Conservation (phyloP, 1,140 invertebrate genomes). For the Neomicropteryx cornuta region DNA sequence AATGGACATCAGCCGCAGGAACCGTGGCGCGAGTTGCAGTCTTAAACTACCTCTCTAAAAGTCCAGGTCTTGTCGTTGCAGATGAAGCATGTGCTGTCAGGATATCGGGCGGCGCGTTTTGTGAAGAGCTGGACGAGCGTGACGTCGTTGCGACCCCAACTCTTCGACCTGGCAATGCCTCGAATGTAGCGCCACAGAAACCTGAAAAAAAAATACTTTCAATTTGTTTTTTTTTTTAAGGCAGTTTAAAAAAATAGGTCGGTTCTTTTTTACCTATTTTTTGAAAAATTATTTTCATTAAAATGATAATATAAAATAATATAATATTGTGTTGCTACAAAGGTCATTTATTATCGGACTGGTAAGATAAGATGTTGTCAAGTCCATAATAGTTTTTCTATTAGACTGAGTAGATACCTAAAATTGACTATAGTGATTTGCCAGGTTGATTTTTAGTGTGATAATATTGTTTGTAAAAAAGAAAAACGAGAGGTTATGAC, state of each 20-base stretch:
- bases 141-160: conserved; percentile 40
- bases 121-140: conserved; percentile 50
- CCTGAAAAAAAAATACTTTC: conserved; percentile 25
- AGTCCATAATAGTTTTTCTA: not conserved
- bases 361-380: not conserved
- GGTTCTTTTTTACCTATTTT: conserved; percentile 5
- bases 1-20: no score
- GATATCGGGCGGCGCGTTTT: conserved; percentile 38
- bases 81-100: conserved; percentile 52
- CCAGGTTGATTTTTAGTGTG: no score
- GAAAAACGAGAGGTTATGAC: no score
- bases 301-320: conserved; percentile 4
- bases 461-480: no score
- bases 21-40: no score
- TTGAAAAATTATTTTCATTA: not conserved
- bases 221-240: no score
- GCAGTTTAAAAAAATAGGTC: no score
- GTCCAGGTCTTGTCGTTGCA: conserved; percentile 61
- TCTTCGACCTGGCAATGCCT: conserved; percentile 36
- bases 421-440: no score
- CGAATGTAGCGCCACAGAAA: conserved; percentile 44
- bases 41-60: conserved; percentile 47
- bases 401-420: no score
- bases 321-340: not conserved
- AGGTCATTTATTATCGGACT: not conserved